phyloP scores from a whole-genome alignment of 2,797 vertebrate genomes.

The Apodemus agrarius region DNA sequence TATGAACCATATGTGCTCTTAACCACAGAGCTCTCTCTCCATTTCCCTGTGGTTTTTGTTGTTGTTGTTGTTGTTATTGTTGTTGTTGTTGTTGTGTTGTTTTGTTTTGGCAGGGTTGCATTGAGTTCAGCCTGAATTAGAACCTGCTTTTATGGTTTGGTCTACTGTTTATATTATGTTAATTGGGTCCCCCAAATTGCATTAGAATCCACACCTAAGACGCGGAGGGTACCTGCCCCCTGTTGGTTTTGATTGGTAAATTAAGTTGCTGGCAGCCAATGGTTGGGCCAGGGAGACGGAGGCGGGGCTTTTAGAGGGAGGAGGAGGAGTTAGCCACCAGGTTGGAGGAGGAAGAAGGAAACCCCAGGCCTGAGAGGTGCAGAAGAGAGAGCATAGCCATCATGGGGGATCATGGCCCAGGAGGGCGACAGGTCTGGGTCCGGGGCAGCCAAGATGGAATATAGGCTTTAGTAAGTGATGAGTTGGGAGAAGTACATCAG shows the following conservation, averaged over 20 bases:
- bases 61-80: neutral
- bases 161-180: neutral
- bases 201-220: neutral
- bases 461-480: neutral
- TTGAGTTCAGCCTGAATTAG: neutral
- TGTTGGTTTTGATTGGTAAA: neutral
- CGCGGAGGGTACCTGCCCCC: neutral
- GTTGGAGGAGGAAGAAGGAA: too few relatives aligned
- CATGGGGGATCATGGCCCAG: neutral
- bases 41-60: neutral
- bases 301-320: too few relatives aligned
- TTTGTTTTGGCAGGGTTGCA: neutral
- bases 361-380: too few relatives aligned
- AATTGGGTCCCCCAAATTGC: neutral
- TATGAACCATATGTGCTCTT: neutral
- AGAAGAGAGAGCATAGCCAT: too few relatives aligned
- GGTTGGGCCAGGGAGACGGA: too few relatives aligned
- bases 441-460: neutral
- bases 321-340: too few relatives aligned
- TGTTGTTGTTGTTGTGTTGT: too few relatives aligned
- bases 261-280: too few relatives aligned
- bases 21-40: neutral
- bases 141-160: neutral
- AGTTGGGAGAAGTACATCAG: neutral
- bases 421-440: neutral